phyloP scores from a whole-genome alignment of 1,140 invertebrate species.

The Mercenaria mercenaria region DNA sequence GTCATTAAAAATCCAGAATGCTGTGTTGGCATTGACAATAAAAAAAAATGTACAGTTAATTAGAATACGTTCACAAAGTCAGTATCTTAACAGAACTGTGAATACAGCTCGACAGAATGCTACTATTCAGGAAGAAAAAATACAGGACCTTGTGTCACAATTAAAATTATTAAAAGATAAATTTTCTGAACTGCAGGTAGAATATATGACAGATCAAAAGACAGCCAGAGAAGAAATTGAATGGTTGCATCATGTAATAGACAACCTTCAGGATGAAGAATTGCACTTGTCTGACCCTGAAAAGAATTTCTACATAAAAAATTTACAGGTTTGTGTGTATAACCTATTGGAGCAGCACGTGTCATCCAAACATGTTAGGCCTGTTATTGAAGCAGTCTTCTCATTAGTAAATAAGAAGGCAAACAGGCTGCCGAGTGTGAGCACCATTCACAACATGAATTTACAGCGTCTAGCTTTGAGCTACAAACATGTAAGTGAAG shows the following conservation, averaged over 20 bases:
- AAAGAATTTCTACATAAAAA: background rate
- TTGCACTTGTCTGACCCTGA: background rate
- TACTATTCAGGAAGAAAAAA: background rate
- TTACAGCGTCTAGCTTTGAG: slow-evolving; percentile 2
- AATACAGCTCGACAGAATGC: background rate
- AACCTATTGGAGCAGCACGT: slow-evolving; percentile 8
- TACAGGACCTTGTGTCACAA: slow-evolving; percentile 2
- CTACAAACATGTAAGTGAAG: slow-evolving; percentile 10
- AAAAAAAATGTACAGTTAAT: background rate
- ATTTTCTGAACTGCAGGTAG: background rate
- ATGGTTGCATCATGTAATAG: background rate
- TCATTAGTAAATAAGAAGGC: background rate
- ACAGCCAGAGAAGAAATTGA: slow-evolving; percentile 10
- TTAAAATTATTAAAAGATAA: background rate
- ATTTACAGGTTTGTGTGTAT: slow-evolving; percentile 35
- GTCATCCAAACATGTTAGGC: background rate
- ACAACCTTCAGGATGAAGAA: background rate
- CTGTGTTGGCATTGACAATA: background rate
- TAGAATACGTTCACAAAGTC: background rate
- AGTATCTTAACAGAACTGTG: background rate
- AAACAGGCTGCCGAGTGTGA: background rate
- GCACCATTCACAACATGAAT: slow-evolving; percentile 33
- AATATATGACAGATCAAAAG: background rate
- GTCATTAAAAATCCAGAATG: background rate
- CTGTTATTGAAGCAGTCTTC: slow-evolving; percentile 19